Evolutionary conservation across 2,797 vertebrate species (phyloP), one percentile per base, ranked within the genome.

Genomic region (Oreochromis grahami): DNA sequence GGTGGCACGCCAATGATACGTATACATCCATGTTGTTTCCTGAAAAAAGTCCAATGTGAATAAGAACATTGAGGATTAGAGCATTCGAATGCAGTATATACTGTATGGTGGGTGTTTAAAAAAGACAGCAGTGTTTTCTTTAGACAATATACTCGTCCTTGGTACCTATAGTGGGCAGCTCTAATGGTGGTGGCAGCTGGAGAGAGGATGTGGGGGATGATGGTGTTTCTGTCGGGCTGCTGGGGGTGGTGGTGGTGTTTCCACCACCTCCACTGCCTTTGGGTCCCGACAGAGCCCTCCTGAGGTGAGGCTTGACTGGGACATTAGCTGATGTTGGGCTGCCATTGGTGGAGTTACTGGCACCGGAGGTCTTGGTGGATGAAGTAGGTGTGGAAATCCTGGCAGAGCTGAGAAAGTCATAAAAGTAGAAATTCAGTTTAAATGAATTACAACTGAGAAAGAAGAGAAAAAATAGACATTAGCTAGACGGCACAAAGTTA

Each of bases 1-100:
- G 98, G 91, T 99, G 98, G 88, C 98, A 99, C 14, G 98, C 98
- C 91, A 99, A 96, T 0, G 98, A 97, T 21, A 99, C 97, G 1
- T 97, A 99, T n/a, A 99, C 94, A 76, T 99, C 98, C 90, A 99
- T 95, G 90, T 99, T 97, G 88, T 97, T 97, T 32, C 98, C 98
- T 96, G 65, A 45, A 24, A 45, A 70, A 45, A 55, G n/a, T 53
- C 8, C 8, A 6, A 24, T 0, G 41, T 34, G n/a, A 26, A 76
- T n/a, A 21, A 48, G 48, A 70, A 13, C 11, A 14, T 4, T 50
- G 19, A 41, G 11, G 15, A 80, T 32, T 0, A 2, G 24, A 43
- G 0, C 48, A 53, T 41, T 41, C 14, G 13, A 12, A 24, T 51
- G 13, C 8, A 36, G 2, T 51, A 26, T 17, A 26, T 26, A 38